Percentiles rank a stretch among this genome's conserved stretches.
Evolutionary conservation across 2,888 invertebrate genomes (phyloP).

Genomic region (Acrocera orbiculus): DNA sequence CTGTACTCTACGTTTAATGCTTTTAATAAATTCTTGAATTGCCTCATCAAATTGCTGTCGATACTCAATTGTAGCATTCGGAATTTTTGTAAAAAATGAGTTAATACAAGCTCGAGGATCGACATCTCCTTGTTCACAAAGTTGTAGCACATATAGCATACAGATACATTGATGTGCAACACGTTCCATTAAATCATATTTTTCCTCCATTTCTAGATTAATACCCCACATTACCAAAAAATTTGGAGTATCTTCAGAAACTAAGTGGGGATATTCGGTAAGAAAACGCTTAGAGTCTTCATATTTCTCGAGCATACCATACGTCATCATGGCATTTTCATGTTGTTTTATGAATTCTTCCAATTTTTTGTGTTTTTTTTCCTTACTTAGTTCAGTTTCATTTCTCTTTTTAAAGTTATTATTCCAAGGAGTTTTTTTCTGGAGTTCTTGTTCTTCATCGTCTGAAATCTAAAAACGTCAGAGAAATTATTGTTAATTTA

Average conservation of each 20-base stretch:
- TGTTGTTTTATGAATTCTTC: slow-evolving; percentile 80
- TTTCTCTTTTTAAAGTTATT: slow-evolving; percentile 38
- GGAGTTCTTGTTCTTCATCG: slow-evolving; percentile 5
- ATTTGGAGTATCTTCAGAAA: slow-evolving; percentile 94
- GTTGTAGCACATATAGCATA: slow-evolving; percentile 95
- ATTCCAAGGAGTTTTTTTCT: slow-evolving; percentile 91
- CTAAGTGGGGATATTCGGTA: slow-evolving; percentile 59
- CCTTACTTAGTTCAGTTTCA: slow-evolving; percentile 65
- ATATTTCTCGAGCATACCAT: slow-evolving; percentile 76
- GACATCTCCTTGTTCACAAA: slow-evolving; percentile 80
- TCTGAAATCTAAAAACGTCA: slow-evolving; percentile 5
- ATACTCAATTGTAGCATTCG: slow-evolving; percentile 76
- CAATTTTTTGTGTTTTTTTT: slow-evolving; percentile 68
- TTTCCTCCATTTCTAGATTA: slow-evolving; percentile 94
- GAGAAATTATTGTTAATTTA: no score
- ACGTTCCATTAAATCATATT: slow-evolving; percentile 85
- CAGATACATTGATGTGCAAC: slow-evolving; percentile 97
- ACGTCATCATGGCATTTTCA: slow-evolving; percentile 74
- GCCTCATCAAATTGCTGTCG: slow-evolving; percentile 90
- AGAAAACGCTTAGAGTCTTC: slow-evolving; percentile 86
- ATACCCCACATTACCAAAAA: slow-evolving; percentile 98
- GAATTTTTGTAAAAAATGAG: slow-evolving; percentile 82
- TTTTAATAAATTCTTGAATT: slow-evolving; percentile 67
- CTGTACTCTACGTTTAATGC: slow-evolving; percentile 67
- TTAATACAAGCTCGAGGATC: slow-evolving; percentile 82